phyloP scores from a whole-genome alignment of 2,797 vertebrate genomes.

The Sebastes hopkinsi region DNA sequence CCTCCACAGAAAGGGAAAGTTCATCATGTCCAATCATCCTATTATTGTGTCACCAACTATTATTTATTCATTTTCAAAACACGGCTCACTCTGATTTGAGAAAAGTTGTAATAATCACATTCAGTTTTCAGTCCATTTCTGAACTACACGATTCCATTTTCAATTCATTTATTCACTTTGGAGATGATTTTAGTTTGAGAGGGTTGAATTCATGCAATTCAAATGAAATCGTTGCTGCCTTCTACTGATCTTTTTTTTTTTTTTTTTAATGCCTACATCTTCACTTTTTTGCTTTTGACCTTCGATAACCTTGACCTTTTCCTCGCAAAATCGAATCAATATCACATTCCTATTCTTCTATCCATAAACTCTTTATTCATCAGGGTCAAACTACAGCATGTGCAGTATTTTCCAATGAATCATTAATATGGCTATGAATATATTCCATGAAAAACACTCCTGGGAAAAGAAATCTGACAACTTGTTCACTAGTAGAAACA shows the following conservation, averaged over 20 bases:
- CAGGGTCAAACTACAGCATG: constrained; percentile 25
- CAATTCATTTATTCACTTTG: constrained; percentile 33
- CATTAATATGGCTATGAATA: constrained; percentile 28
- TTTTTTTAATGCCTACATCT: background rate
- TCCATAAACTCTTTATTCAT: constrained; percentile 23
- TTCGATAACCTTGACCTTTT: constrained; percentile 7
- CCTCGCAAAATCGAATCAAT: constrained; percentile 19
- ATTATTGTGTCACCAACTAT: constrained; percentile 19
- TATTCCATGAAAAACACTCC: constrained; percentile 18
- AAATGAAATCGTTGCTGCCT: constrained; percentile 3
- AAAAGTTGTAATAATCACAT: constrained; percentile 23
- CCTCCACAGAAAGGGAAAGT: constrained; percentile 31
- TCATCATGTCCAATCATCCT: constrained; percentile 36
- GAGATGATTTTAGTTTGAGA: constrained; percentile 14
- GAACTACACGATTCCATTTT: constrained; percentile 1
- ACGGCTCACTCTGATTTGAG: background rate
- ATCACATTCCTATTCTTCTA: constrained; percentile 23
- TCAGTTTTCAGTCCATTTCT: constrained; percentile 12
- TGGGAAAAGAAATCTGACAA: constrained; percentile 16
- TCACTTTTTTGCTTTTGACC: constrained; percentile 23
- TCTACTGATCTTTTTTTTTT: background rate
- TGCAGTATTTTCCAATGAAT: constrained; percentile 17
- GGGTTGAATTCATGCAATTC: constrained; percentile 7
- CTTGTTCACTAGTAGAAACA: constrained; percentile 26
- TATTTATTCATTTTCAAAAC: background rate